Evolutionary conservation across 2,113 vertebrate species (phyloP).

Genomic region (Archilochus colubris): DNA sequence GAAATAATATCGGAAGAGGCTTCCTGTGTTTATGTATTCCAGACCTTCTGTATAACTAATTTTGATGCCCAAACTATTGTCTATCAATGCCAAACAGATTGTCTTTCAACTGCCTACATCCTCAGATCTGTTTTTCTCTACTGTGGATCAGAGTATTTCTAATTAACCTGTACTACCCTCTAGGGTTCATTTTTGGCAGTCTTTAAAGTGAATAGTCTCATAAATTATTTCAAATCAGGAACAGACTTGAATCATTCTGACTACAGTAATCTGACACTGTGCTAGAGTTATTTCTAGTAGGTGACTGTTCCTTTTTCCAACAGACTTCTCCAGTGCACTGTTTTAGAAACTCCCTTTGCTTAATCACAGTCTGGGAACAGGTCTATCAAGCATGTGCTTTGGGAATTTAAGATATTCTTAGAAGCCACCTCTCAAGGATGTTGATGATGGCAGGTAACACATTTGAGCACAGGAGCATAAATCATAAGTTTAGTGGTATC

Average conservation of each 20-base stretch:
- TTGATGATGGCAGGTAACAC: background rate
- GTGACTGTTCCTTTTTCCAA: constrained; percentile 1
- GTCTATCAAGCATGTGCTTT: background rate
- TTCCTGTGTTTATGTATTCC: background rate
- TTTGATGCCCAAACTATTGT: background rate
- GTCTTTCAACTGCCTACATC: background rate
- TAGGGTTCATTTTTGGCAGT: background rate
- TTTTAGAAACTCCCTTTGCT: background rate
- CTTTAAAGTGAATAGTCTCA: background rate
- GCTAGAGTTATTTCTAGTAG: constrained; percentile 3
- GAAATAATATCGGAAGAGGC: background rate
- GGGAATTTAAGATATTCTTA: background rate
- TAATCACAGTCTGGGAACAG: background rate
- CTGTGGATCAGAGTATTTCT: background rate
- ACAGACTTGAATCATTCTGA: background rate
- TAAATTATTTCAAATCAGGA: background rate
- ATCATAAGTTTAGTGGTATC: background rate
- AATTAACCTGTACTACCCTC: background rate
- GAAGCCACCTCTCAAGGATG: background rate
- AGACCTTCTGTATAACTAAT: background rate
- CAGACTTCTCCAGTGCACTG: background rate
- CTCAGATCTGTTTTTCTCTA: background rate
- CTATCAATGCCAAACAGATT: background rate
- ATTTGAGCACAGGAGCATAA: background rate
- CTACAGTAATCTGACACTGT: background rate